These are phyloP conservation scores for Jordanella pulchra DNA, from an alignment of 2,797 vertebrate genomes.

Conservation along the genomic window DNA sequence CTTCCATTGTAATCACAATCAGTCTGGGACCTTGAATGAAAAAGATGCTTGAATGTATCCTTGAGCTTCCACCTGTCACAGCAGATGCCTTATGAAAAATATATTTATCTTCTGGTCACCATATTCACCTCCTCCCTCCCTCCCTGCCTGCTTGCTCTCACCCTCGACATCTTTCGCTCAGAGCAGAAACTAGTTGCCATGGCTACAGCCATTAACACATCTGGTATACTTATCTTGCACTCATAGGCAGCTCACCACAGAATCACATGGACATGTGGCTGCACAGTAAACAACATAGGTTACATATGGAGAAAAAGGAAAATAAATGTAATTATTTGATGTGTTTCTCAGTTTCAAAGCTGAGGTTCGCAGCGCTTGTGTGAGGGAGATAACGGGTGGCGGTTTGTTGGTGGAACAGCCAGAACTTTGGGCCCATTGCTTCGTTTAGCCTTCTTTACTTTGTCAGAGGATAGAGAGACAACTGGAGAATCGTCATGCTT, in stretches of 20 bases:
- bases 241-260: slow-evolving; percentile 14
- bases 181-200: slow-evolving; percentile 78
- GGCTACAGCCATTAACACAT: slow-evolving; percentile 83
- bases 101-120: slow-evolving; percentile 71
- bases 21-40: slow-evolving; percentile 64
- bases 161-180: slow-evolving; percentile 63
- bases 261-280: not conserved
- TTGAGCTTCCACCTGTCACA: slow-evolving; percentile 62
- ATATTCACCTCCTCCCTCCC: slow-evolving; percentile 57
- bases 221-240: slow-evolving; percentile 72
- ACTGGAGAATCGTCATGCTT: slow-evolving; percentile 21
- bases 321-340: slow-evolving; percentile 46
- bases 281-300: slow-evolving; percentile 27
- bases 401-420: slow-evolving; percentile 44
- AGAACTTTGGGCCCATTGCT: slow-evolving; percentile 49
- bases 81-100: slow-evolving; percentile 77
- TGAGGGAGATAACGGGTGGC: slow-evolving; percentile 52
- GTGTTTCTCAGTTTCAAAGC: slow-evolving; percentile 37
- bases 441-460: slow-evolving; percentile 53
- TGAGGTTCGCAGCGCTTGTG: slow-evolving; percentile 52
- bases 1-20: slow-evolving; percentile 38
- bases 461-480: slow-evolving; percentile 24
- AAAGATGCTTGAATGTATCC: slow-evolving; percentile 68
- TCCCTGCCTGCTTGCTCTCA: slow-evolving; percentile 38
- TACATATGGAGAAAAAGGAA: slow-evolving; percentile 13